Evolutionary conservation across 2,113 vertebrate species (phyloP), one percentile per base, ranked within the genome.

Genomic region (Athene noctua): DNA sequence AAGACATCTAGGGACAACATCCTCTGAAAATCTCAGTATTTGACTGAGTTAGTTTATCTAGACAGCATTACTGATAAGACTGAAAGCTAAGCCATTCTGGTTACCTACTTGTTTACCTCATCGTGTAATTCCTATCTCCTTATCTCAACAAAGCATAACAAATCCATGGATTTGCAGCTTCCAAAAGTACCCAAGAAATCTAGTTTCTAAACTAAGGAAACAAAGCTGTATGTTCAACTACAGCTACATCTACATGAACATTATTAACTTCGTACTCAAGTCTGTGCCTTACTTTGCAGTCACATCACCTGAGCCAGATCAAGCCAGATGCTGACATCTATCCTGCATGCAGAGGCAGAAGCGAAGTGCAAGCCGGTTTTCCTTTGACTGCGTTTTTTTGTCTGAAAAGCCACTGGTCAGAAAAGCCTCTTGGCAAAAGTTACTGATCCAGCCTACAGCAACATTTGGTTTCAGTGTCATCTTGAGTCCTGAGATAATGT

Each of bases 391-490:
- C 12, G 21, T 61, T 82, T 47, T 73, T 62, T 88, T 80, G 88
- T 72, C 67, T 63, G 52, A 63, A 92, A 86, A 86, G 8, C 52
- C 83, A 91, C 36, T 30, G 72, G 67, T 46, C 80, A 92, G 58
- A 80, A 96, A 88, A 90, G 47, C 22, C 80, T 84, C 63, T 51
- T 73, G 75, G 72, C 83, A 80, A 34, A 88, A 95, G 61, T 36
- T 51, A 42, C 51, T 59, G 42, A 74, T 70, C 25, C 51, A 58
- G 46, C 72, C 83, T 36, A 34, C 47, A 57, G 44, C 44, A 73
- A 54, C 42, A 20, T 55, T 67, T 86, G 93, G 77, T 63, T 91
- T 59, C 55, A 16, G 59, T 9, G 68, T 54, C 83, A 66, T 42
- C 80, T 17, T 29, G 14, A 94, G 93, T 47, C 73, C 75, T 22